These are phyloP conservation scores for Actinostola sp. DNA, from an alignment of 92 coral and sea anemone species.

Conservation along the genomic window DNA sequence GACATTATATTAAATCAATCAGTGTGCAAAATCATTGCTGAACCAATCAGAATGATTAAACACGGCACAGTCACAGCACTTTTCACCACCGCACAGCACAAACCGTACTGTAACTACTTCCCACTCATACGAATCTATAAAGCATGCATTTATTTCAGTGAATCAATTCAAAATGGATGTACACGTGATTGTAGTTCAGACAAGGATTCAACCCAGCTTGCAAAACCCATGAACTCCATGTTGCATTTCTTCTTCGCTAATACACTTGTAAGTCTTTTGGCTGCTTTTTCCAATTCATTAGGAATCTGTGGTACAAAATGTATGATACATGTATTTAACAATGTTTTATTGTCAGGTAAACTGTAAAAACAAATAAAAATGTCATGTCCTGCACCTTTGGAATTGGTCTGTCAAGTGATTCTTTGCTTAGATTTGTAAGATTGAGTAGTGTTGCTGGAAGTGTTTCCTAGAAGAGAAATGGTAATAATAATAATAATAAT, in stretches of 20 bases:
- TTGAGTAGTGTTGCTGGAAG: not conserved
- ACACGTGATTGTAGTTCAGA: slow-evolving; percentile 24
- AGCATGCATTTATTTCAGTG: not conserved
- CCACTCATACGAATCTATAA: not conserved
- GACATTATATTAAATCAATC: no score
- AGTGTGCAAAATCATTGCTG: no score
- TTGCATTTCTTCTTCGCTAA: slow-evolving; percentile 35
- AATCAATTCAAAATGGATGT: not conserved
- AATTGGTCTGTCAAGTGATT: slow-evolving; percentile 23
- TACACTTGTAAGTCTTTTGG: slow-evolving; percentile 36
- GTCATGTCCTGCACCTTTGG: slow-evolving; percentile 18
- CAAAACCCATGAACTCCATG: slow-evolving; percentile 43
- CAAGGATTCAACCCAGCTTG: slow-evolving; percentile 61
- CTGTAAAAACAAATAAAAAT: not conserved
- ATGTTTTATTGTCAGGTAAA: no score
- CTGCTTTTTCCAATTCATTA: slow-evolving; percentile 16
- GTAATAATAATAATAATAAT: no score
- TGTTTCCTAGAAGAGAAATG: not conserved
- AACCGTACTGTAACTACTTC: not conserved
- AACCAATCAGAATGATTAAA: no score
- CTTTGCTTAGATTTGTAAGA: slow-evolving; percentile 5
- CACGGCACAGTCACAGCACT: no score
- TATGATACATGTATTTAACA: not conserved
- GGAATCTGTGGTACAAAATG: slow-evolving; percentile 50
- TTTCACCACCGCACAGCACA: no score